A percentile compares a stretch with the other conserved stretches of the same genome.
Evolutionary conservation across 2,113 vertebrate genomes (phyloP).

Genomic region (Isurus oxyrinchus): DNA sequence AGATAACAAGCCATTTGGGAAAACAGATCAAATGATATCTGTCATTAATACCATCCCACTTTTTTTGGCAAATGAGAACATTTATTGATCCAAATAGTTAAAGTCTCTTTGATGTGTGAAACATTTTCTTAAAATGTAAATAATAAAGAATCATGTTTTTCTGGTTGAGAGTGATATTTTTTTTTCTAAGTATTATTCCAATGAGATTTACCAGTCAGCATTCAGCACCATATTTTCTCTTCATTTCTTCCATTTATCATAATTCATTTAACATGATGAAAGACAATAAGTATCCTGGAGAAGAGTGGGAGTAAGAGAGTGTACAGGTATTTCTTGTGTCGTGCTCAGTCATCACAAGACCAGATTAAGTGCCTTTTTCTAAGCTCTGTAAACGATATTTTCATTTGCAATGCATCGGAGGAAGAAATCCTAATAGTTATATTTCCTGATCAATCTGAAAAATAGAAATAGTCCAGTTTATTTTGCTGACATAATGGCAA

Average conservation of each 20-base stretch:
- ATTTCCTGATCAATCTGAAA: not conserved
- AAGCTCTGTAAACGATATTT: not conserved
- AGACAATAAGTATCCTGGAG: not conserved
- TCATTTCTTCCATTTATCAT: not conserved
- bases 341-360: not conserved
- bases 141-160: not conserved
- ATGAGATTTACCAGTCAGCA: not conserved
- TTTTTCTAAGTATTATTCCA: not conserved
- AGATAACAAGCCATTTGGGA: not conserved
- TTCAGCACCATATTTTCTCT: not conserved
- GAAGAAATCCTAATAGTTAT: not conserved
- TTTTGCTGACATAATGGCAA: too few relatives aligned
- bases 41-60: not conserved
- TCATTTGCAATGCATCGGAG: not conserved
- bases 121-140: not conserved
- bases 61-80: not conserved
- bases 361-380: not conserved
- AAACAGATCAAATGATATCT: conserved; percentile 5
- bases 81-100: not conserved
- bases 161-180: not conserved
- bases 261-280: not conserved
- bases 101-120: not conserved
- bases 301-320: not conserved
- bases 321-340: not conserved
- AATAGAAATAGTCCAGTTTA: not conserved